Evolutionary conservation across 2,797 vertebrate genomes (phyloP), one percentile per base, ranked within the genome.

Genomic region (Poeciliopsis turneri): DNA sequence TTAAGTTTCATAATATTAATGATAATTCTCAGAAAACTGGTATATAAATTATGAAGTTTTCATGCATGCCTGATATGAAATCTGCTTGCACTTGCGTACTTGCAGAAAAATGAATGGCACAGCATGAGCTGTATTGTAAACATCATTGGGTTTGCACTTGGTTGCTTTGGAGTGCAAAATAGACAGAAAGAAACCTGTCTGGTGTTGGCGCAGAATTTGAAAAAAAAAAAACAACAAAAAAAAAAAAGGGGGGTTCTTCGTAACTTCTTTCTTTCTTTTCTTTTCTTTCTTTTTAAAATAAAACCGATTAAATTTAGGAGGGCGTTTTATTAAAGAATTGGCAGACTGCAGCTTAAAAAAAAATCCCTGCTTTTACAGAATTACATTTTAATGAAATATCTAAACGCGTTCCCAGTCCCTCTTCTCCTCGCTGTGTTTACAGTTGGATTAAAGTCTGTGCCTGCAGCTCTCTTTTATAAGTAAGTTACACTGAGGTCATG

Each of bases 361-460:
- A 64, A 30, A 30, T 16, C 47, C 30, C 10, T 78, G 82, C 71
- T 74, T 76, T 51, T n/a, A 79, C 45, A 55, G 68, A 87, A 83
- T 72, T 80, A 39, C 16, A 49, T 74, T 84, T 87, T 82, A 81
- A 88, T 87, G 82, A 77, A 90, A 66, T 81, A 39, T 45, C 51
- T 33, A 73, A 81, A 82, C 77, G 30, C 39, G 25, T 55, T 78
- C 81, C 66, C 77, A 57, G 76, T 83, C 79, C 79, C 79, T 72
- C 43, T 36, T 57, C 47, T 85, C 57, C 57, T 61, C 79, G 47
- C 39, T 80, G 64, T 86, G 86, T 91, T 89, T 81, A 87, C 28
- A 78, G 30, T 82, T 64, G 82, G 83, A 89, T 91, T 83, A 84
- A 78, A 79, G 71, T 47, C 72, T 72, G 64, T 49, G 77, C 72